A percentile compares a stretch with the other conserved stretches of the same genome.
These are phyloP conservation scores for Tetrao urogallus DNA, from an alignment of 2,113 vertebrate species.

Conservation along the genomic window DNA sequence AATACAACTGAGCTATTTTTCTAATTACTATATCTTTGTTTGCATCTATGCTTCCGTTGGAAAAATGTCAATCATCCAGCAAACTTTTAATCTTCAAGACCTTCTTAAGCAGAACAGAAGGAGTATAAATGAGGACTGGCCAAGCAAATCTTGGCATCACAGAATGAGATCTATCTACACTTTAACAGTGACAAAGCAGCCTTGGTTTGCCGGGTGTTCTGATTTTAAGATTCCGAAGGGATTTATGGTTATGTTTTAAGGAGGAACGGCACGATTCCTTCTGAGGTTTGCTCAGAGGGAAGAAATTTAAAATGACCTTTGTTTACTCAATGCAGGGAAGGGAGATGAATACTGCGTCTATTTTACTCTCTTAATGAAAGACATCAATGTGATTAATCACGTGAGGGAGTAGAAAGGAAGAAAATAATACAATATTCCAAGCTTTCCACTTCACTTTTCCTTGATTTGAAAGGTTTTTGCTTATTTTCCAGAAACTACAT, in stretches of 20 bases:
- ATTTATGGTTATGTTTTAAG: not conserved
- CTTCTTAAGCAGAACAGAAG: not conserved
- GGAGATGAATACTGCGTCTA: not conserved
- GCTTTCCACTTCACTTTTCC: constrained; percentile 31
- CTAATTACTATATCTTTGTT: not conserved
- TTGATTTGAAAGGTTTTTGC: constrained; percentile 50
- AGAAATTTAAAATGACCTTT: not conserved
- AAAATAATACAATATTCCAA: not conserved
- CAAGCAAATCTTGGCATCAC: constrained; percentile 3
- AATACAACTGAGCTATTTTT: constrained; percentile 1
- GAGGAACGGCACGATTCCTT: not conserved
- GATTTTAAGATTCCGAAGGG: constrained; percentile 5
- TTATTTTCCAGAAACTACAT: constrained; percentile 54
- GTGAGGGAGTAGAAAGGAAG: not conserved
- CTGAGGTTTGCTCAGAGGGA: not conserved
- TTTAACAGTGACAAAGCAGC: not conserved
- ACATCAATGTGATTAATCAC: constrained; percentile 17
- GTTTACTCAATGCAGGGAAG: not conserved
- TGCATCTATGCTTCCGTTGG: not conserved
- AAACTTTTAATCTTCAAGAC: constrained; percentile 27
- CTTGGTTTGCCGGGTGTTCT: not conserved
- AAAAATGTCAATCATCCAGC: not conserved
- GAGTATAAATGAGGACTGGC: not conserved
- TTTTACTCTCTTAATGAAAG: constrained; percentile 6
- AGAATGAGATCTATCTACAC: not conserved